These are phyloP conservation scores for Geodia barretti DNA, from an alignment of 37 sponge, comb jelly and placozoan species.

Conservation along the genomic window DNA sequence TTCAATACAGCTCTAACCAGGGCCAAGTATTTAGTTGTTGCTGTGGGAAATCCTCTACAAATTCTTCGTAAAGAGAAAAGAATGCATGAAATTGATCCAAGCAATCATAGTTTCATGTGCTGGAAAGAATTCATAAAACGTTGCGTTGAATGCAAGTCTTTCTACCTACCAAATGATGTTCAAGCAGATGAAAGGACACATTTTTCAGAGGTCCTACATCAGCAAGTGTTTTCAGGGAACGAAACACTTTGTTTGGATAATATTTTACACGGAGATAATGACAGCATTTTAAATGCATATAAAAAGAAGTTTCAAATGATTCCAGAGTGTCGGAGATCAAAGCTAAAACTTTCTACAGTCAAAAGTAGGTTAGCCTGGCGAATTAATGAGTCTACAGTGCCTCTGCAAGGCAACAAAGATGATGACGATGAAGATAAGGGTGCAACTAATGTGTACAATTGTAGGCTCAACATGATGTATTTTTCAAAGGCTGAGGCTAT, in stretches of 20 bases:
- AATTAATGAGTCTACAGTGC: neutral
- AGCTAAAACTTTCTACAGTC: neutral
- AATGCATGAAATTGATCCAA: conserved; percentile 19
- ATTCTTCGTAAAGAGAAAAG: conserved; percentile 47
- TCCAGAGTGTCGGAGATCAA: neutral
- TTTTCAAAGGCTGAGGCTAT: conserved; percentile 47
- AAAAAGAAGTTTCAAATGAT: conserved; percentile 21
- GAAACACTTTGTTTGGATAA: neutral
- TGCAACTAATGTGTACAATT: conserved; percentile 9
- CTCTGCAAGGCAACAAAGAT: neutral
- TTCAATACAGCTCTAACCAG: conserved; percentile 80
- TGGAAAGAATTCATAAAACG: conserved; percentile 73
- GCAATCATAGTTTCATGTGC: conserved; percentile 15
- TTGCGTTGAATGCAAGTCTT: conserved; percentile 52
- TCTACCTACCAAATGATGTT: conserved; percentile 11
- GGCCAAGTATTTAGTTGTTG: conserved; percentile 70
- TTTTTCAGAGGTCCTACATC: neutral
- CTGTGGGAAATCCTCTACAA: conserved; percentile 71
- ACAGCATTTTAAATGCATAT: conserved; percentile 47
- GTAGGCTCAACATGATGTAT: conserved; percentile 7
- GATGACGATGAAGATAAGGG: neutral
- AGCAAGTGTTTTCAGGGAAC: neutral
- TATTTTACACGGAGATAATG: conserved; percentile 3
- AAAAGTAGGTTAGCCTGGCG: conserved; percentile 3
- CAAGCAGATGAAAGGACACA: neutral